Percentiles rank a stretch among this genome's conserved stretches.
Evolutionary conservation across 2,113 vertebrate genomes (phyloP).

Genomic region (Platycercus adscitus): DNA sequence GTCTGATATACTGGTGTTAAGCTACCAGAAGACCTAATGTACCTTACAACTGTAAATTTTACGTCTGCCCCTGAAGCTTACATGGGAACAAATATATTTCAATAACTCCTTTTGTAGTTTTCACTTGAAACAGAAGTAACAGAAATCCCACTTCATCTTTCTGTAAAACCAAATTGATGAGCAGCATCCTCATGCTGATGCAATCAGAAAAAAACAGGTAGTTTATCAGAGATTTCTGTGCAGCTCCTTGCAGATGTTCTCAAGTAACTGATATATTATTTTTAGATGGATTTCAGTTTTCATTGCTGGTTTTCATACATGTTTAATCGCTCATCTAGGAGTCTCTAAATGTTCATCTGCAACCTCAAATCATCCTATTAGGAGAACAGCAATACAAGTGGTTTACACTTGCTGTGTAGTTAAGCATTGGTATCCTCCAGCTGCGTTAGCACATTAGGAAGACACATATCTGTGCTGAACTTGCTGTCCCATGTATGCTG

Average conservation of each 20-base stretch:
- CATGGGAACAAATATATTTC: neutral
- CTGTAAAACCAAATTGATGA: neutral
- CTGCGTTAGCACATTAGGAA: neutral
- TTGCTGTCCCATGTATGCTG: neutral
- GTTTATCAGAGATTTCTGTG: neutral
- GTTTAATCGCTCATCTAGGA: neutral
- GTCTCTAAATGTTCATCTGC: neutral
- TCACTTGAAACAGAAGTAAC: conserved; percentile 5
- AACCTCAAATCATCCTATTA: neutral
- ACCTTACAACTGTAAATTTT: neutral
- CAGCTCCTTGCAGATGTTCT: neutral
- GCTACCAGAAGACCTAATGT: neutral
- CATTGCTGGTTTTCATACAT: neutral
- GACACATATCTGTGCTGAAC: neutral
- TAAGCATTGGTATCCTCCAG: fast-evolving
- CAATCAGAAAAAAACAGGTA: neutral
- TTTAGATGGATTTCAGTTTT: neutral
- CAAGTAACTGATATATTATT: neutral
- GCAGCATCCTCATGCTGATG: neutral
- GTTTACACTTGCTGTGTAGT: neutral
- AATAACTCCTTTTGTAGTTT: neutral
- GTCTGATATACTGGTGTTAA: neutral
- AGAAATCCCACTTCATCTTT: neutral
- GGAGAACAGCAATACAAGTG: neutral
- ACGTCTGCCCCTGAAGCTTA: conserved; percentile 2